Evolutionary conservation across 2,888 invertebrate species (phyloP).

Genomic region (Campoplex nolae): DNA sequence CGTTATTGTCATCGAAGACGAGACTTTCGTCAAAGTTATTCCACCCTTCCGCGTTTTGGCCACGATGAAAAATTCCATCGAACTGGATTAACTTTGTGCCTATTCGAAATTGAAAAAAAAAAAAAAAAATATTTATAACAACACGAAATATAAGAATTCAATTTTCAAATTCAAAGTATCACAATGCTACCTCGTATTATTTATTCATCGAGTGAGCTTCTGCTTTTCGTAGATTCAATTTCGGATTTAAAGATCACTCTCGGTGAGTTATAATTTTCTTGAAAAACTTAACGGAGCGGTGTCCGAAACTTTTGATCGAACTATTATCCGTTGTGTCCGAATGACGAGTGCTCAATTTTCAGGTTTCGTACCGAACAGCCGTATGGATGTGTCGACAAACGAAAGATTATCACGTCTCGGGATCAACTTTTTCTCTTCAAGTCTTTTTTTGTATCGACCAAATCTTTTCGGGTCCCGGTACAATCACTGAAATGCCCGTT

Average conservation of each 20-base stretch:
- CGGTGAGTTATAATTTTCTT: too few relatives aligned
- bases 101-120: not conserved
- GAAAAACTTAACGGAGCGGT: too few relatives aligned
- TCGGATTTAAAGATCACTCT: too few relatives aligned
- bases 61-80: constrained; percentile 57
- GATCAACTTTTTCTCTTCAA: not conserved
- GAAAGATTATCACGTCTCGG: not conserved
- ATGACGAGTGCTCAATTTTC: too few relatives aligned
- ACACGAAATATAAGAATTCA: not conserved
- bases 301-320: too few relatives aligned
- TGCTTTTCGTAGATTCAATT: too few relatives aligned
- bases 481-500: not conserved
- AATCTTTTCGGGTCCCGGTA: not conserved
- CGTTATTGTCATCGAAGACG: constrained; percentile 32
- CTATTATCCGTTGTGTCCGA: too few relatives aligned
- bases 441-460: not conserved
- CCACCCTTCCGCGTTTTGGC: constrained; percentile 40
- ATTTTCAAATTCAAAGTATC: not conserved
- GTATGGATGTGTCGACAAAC: not conserved
- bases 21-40: constrained; percentile 15
- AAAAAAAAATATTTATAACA: not conserved
- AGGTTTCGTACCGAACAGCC: not conserved
- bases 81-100: constrained; percentile 12
- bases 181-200: constrained; percentile 17
- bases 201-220: not conserved